phyloP scores from a whole-genome alignment of 2,113 vertebrate genomes.

The Oenanthe melanoleuca region DNA sequence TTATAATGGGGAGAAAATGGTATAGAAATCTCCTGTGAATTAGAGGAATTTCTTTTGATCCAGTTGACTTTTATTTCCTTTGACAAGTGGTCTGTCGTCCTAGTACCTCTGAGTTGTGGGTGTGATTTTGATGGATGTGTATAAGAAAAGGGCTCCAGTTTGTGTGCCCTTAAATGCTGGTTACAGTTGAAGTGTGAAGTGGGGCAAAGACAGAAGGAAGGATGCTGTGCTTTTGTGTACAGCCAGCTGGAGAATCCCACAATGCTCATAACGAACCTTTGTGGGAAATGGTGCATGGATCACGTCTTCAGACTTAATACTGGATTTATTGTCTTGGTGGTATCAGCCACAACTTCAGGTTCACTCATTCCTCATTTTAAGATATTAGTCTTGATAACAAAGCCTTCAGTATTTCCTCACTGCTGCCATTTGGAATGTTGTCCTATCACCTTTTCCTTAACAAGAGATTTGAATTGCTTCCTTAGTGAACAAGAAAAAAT shows the following conservation, averaged over 20 bases:
- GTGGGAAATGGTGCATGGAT: neutral
- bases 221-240: neutral
- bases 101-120: neutral
- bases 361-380: neutral
- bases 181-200: neutral
- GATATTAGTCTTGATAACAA: neutral
- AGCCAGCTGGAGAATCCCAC: neutral
- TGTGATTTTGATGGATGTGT: neutral
- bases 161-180: neutral
- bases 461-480: neutral
- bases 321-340: neutral
- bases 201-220: neutral
- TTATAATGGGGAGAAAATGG: neutral
- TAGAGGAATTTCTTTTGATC: neutral
- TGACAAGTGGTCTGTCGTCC: neutral
- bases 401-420: neutral
- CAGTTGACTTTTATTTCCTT: neutral
- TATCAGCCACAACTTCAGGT: neutral
- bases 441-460: constrained; percentile 21
- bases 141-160: neutral
- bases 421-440: neutral
- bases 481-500: neutral
- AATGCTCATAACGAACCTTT: fast-evolving
- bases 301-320: neutral
- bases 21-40: neutral